phyloP scores from a whole-genome alignment of 1,140 invertebrate species.

The Prorops nasuta region DNA sequence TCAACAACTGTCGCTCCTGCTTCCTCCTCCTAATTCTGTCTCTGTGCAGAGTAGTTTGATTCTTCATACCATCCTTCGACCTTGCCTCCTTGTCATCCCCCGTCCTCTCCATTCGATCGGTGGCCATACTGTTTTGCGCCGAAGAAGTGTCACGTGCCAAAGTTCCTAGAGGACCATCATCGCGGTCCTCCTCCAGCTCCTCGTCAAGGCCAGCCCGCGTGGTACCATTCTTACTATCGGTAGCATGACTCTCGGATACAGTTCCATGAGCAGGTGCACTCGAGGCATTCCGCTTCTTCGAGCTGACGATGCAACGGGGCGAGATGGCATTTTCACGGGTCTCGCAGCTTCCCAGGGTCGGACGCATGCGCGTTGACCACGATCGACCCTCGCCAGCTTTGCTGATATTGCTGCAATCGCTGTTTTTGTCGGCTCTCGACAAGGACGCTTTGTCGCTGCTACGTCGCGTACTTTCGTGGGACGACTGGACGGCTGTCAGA shows the following conservation, averaged over 20 bases:
- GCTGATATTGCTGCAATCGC: constrained; percentile 15
- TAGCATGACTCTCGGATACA: too few relatives aligned
- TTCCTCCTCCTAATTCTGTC: constrained; percentile 12
- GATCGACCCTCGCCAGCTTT: constrained; percentile 41
- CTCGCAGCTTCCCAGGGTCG: constrained; percentile 29
- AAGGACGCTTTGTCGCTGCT: too few relatives aligned
- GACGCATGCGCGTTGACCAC: constrained; percentile 38
- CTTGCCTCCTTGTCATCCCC: not conserved
- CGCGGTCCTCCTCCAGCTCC: too few relatives aligned
- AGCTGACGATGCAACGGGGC: constrained; percentile 15
- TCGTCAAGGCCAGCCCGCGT: too few relatives aligned
- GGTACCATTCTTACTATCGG: too few relatives aligned
- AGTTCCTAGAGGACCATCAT: too few relatives aligned
- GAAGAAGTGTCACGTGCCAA: too few relatives aligned
- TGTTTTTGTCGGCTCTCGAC: not conserved
- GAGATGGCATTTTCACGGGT: constrained; percentile 27
- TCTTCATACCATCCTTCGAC: not conserved
- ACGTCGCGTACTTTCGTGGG: too few relatives aligned
- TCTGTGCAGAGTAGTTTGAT: not conserved
- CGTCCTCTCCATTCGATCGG: not conserved
- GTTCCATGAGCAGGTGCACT: too few relatives aligned
- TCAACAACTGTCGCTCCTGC: not conserved
- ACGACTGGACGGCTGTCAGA: too few relatives aligned
- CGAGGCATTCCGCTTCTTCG: constrained; percentile 14
- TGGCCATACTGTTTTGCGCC: too few relatives aligned